Percentiles rank a stretch among this genome's conserved stretches.
These are phyloP conservation scores for Vulpes lagopus DNA, from an alignment of 2,113 vertebrate species.

Conservation along the genomic window DNA sequence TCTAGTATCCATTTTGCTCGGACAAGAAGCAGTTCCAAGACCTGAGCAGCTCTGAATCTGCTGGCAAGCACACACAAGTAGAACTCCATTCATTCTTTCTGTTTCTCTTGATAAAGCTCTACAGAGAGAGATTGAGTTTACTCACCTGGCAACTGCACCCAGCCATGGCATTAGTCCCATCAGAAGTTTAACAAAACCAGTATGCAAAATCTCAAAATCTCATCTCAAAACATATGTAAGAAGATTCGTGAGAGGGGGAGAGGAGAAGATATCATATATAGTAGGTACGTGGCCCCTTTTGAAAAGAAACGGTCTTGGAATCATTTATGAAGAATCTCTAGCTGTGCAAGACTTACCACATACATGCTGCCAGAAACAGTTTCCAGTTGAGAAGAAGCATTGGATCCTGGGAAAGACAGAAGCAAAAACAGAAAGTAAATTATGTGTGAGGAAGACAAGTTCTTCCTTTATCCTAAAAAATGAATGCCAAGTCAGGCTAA, in stretches of 20 bases:
- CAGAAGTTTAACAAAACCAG: neutral
- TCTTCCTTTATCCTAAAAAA: conserved; percentile 21
- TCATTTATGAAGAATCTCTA: neutral
- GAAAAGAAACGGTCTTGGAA: neutral
- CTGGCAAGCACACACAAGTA: neutral
- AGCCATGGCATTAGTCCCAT: neutral
- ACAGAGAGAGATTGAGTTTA: neutral
- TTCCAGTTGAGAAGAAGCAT: neutral
- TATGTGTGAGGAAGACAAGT: neutral
- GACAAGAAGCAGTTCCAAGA: neutral
- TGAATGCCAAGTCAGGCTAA: neutral
- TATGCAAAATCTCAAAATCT: neutral
- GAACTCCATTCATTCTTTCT: neutral
- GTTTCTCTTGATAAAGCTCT: neutral
- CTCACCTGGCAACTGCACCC: neutral
- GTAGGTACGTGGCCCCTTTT: neutral
- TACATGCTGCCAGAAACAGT: neutral
- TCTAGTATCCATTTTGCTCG: neutral
- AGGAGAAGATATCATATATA: no score
- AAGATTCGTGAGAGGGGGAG: neutral
- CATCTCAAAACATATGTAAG: neutral
- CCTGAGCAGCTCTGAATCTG: neutral
- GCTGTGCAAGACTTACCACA: neutral
- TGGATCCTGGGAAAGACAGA: neutral
- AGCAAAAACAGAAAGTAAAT: neutral